Evolutionary conservation across 2,888 invertebrate species (phyloP).

Genomic region (Apamea epomidion): DNA sequence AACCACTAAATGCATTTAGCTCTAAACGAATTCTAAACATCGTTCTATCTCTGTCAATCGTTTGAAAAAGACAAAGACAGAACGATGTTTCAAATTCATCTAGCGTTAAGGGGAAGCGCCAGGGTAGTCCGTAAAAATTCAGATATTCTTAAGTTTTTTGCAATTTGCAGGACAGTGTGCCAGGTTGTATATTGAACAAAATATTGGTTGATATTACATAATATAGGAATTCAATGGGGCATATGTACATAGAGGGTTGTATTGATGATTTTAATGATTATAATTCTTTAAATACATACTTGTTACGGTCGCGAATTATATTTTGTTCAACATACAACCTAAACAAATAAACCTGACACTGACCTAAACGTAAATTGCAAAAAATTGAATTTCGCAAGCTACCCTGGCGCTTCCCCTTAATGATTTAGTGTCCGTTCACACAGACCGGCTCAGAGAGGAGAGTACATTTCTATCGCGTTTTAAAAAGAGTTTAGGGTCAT

Average conservation of each 20-base stretch:
- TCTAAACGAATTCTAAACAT: not conserved
- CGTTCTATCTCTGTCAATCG: not conserved
- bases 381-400: not conserved
- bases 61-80: not conserved
- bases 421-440: not conserved
- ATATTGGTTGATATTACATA: not conserved
- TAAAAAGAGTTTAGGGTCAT: too few relatives aligned
- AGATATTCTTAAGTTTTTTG: too few relatives aligned
- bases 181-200: not conserved
- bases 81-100: not conserved
- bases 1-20: not conserved
- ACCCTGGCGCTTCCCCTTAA: not conserved
- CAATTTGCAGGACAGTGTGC: too few relatives aligned
- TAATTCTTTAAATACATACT: not conserved
- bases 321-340: not conserved
- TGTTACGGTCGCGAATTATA: not conserved
- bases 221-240: not conserved
- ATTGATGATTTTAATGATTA: not conserved
- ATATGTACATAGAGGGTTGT: not conserved
- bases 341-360: too few relatives aligned
- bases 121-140: not conserved
- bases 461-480: too few relatives aligned
- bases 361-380: too few relatives aligned
- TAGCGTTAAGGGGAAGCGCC: not conserved
- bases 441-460: too few relatives aligned